These are phyloP conservation scores for Drosophila setifemur DNA, from an alignment of 1,140 invertebrate species.

Conservation along the genomic window DNA sequence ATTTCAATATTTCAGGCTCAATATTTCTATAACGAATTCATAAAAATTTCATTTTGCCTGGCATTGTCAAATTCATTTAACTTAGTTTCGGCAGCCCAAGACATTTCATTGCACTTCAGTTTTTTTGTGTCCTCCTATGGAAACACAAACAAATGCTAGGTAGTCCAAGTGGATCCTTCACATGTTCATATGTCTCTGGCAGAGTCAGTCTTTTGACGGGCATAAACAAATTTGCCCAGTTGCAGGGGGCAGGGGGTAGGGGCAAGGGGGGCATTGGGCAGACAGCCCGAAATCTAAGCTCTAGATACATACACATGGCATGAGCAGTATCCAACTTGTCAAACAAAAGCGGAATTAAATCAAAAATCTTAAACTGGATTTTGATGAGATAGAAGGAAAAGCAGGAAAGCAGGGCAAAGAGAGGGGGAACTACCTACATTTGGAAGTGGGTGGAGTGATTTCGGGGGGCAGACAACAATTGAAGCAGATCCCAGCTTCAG, in stretches of 20 bases:
- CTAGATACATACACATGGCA: conserved; percentile 16
- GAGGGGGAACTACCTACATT: too few species aligned
- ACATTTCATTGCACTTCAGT: not conserved
- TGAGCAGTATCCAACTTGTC: conserved; percentile 39
- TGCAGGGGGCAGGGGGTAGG: not conserved
- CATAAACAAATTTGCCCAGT: conserved; percentile 38
- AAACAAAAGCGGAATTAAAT: conserved; percentile 71
- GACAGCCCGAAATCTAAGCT: conserved; percentile 5
- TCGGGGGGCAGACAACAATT: conserved; percentile 51
- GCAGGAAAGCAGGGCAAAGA: not conserved
- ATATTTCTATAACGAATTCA: too few species aligned
- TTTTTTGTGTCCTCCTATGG: not conserved
- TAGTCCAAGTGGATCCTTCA: conserved; percentile 17
- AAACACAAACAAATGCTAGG: not conserved
- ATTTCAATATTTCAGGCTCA: too few species aligned
- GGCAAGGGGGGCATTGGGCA: not conserved
- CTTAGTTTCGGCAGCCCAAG: not conserved
- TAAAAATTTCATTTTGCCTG: too few species aligned
- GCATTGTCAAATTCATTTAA: conserved; percentile 13
- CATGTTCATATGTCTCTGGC: conserved; percentile 22
- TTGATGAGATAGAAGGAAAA: conserved; percentile 53
- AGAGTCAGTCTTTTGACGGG: conserved; percentile 48
- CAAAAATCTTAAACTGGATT: conserved; percentile 78
- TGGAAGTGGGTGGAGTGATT: not conserved
- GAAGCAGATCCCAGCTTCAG: conserved; percentile 23